Base-by-base conservation (phyloP, 2,797 vertebrate genomes). In the Macroramphosus scolopax region DNA sequence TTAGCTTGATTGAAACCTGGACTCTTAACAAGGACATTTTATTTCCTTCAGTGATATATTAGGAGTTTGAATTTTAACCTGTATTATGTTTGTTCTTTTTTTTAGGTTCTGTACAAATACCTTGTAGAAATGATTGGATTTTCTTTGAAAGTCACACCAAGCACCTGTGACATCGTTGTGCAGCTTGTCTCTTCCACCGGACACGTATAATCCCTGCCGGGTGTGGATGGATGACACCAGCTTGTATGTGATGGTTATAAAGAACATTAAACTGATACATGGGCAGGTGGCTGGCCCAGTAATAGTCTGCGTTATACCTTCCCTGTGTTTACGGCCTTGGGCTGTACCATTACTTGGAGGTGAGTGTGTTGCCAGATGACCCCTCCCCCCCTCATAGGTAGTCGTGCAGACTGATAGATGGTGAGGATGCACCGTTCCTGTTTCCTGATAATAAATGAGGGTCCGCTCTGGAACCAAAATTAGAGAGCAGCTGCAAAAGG, bases 251-350 rank as follows among this genome's bases (percentile, higher is more conserved):
- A 73, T 77, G 75, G 56, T 74, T 77, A 66, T 62, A 50, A 80
- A 66, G 37, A 65, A 61, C 61, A 59, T 79, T 69, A 59, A 68
- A 66, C 33, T 78, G 68, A 83, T 73, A 48, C 50, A 72, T 43
- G 43, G 63, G 29, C 59, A 59, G 54, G 36, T 70, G 59, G 65
- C 49, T 8, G 11, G 31, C 40, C 46, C 62, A 63, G 37, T 78
- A 84, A 83, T 59, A 20, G 65, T 51, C 50, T 33, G 20, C 14
- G 18, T 76, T 63, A 67, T 74, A 63, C 67, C 74, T 47, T 74
- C 22, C 17, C 55, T 51, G 46, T 52, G 44, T 78, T 56, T 50
- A 38, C 10, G 25, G 72, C 84, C 76, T 77, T 81, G 72, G 68
- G 77, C 47, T 58, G 26, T 42, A 30, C 79, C 55, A 61, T 78